Base-by-base conservation (phyloP, 2,113 vertebrate species). In the Albula goreensis region DNA sequence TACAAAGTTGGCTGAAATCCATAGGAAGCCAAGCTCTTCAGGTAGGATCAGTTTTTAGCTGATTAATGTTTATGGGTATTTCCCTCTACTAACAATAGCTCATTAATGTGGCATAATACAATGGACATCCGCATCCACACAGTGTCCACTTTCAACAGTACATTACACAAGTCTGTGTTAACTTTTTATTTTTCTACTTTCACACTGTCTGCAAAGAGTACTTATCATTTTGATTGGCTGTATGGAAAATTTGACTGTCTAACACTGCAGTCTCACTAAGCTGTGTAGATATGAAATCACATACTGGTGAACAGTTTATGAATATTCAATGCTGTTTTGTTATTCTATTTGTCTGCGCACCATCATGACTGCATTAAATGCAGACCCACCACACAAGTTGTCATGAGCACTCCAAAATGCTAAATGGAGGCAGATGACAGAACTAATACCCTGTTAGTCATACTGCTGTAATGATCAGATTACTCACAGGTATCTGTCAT, bases 391-490 rank as follows among this genome's bases (percentile, higher is more conserved):
- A 77, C n/a, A 48, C 15, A 74, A 74, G 1, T 74, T n/a, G 19
- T 17, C 63, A 19, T 22, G 70, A 74, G 10, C 9, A 74, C n/a
- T 15, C 11, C 11, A 60, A 60, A 8, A 78, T 41, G 66, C 22
- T 11, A 13, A 85, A 53, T 50, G 4, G 3, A 25, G 5, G 8
- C 19, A 85, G 56, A 66, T 50, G 78, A 81, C n/a, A 63, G 7
- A 56, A 41, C 78, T 48, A 19, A 74, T 22, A 57, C 78, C 60
- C 48, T 11, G 85, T 85, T 80, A 85, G 78, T 80, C 77, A 80
- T 77, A 22, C 77, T 80, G 84, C 51, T 85, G 78, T 85, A 85
- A 85, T 50, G 85, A 85, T 85, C 78, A 80, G 49, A 80, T 85
- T 85, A 85, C 85, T 85, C 85, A 85, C 85, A 51, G 48, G 74